These are phyloP conservation scores for Chloropsis cyanopogon DNA, from an alignment of 2,113 vertebrate species.

Conservation along the genomic window DNA sequence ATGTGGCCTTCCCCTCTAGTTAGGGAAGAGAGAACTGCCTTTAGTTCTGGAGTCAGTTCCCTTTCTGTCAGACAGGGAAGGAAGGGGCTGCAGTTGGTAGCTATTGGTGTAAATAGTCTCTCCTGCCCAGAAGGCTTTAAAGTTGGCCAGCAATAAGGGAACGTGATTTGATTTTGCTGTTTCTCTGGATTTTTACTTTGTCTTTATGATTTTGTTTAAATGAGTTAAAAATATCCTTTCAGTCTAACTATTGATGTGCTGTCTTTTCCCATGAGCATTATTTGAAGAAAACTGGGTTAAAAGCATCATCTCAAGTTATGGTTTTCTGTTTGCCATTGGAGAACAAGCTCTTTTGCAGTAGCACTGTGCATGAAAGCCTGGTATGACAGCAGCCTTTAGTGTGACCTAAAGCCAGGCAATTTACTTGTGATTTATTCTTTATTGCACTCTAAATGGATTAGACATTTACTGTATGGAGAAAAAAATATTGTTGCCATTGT, in stretches of 20 bases:
- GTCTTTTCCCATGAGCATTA: neutral
- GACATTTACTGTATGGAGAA: neutral
- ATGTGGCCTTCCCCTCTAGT: neutral
- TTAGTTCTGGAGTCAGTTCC: neutral
- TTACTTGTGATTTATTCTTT: neutral
- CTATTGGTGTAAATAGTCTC: neutral
- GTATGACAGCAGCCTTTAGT: neutral
- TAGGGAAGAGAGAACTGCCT: neutral
- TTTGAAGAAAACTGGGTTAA: constrained; percentile 4
- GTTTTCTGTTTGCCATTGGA: neutral
- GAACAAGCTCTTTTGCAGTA: neutral
- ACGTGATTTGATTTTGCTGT: neutral
- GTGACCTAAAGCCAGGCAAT: neutral
- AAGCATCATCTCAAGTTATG: neutral
- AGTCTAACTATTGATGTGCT: neutral
- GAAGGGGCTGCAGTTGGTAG: neutral
- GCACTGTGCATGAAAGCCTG: neutral
- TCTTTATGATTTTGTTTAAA: neutral
- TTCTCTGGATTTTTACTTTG: neutral
- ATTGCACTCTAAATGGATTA: neutral
- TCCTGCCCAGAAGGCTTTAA: neutral
- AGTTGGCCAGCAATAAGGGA: neutral
- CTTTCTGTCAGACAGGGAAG: neutral
- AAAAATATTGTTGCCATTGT: neutral
- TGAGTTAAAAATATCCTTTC: neutral